Evolutionary conservation across 2,888 invertebrate species (phyloP).

Genomic region (Sialis fuliginosa): DNA sequence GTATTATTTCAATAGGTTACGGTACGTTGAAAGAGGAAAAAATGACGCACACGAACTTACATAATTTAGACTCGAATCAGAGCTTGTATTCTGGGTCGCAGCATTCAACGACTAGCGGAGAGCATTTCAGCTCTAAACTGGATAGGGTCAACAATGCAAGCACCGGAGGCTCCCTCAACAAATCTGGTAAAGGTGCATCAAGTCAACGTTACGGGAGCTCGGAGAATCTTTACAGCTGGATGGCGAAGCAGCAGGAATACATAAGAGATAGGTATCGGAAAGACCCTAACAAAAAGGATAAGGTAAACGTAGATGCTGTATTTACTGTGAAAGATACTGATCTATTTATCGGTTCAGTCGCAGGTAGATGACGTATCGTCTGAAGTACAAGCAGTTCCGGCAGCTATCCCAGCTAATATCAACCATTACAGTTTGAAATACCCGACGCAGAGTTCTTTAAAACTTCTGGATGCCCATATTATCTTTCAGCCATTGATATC

Average conservation of each 20-base stretch:
- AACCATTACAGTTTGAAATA: constrained; percentile 24
- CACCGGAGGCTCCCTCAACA: constrained; percentile 29
- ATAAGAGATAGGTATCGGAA: constrained; percentile 24
- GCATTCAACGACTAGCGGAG: constrained; percentile 13
- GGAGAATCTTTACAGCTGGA: constrained; percentile 80
- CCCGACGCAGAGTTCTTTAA: constrained; percentile 65
- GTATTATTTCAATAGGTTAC: constrained; percentile 34
- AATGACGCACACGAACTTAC: constrained; percentile 25
- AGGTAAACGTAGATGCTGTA: background rate
- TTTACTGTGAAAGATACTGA: background rate
- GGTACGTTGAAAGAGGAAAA: constrained; percentile 54
- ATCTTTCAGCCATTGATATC: constrained; percentile 84
- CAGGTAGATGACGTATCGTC: background rate
- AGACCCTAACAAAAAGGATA: constrained; percentile 7
- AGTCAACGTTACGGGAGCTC: constrained; percentile 1
- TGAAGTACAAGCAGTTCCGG: background rate
- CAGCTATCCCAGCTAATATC: background rate
- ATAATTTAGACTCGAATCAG: constrained; percentile 48
- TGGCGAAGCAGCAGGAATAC: constrained; percentile 74
- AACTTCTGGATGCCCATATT: constrained; percentile 79
- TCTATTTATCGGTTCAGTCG: background rate
- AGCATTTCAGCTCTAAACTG: constrained; percentile 24
- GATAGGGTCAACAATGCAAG: constrained; percentile 22
- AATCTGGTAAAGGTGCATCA: constrained; percentile 27
- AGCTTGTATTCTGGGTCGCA: constrained; percentile 25